Percentiles rank a stretch among this genome's conserved stretches.
Conservation (phyloP, 2,888 invertebrate genomes). For the Lepidocyrtinus sp. region DNA sequence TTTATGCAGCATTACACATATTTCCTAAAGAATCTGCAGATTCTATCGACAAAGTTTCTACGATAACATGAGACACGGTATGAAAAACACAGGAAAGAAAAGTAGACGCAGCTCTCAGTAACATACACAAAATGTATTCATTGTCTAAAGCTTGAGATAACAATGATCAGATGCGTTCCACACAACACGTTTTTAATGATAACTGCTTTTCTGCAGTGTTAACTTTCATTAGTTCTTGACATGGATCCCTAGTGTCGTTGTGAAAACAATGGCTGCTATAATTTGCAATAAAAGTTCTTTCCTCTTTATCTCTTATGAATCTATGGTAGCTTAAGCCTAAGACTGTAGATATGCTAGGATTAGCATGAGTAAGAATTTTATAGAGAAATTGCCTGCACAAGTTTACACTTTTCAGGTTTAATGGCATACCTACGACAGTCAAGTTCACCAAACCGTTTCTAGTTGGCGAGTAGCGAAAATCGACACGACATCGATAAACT, state of each 20-base stretch:
- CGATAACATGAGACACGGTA: no score
- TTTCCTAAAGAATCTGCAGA: no score
- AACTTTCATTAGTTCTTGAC: slow-evolving; percentile 52
- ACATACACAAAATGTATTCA: neutral
- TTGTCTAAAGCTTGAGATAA: neutral
- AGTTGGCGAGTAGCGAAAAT: slow-evolving; percentile 82
- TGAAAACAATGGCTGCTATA: slow-evolving; percentile 46
- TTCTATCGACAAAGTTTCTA: no score
- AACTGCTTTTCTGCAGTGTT: slow-evolving; percentile 44
- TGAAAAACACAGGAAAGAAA: no score
- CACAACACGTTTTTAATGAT: slow-evolving; percentile 50
- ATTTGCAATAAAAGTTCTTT: neutral
- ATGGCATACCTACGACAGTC: slow-evolving; percentile 80
- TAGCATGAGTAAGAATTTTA: neutral
- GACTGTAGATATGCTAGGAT: no score
- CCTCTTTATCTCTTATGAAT: neutral
- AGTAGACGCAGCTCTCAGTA: neutral
- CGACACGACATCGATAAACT: slow-evolving; percentile 79
- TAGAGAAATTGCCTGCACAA: neutral
- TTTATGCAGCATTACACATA: neutral
- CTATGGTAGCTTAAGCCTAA: neutral
- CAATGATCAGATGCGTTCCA: slow-evolving; percentile 34
- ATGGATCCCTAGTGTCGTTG: slow-evolving; percentile 47
- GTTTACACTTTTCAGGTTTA: neutral
- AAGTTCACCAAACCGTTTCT: slow-evolving; percentile 83